Conservation (phyloP, 2,113 vertebrate genomes). For the Tretioscincus oriximinensis region DNA sequence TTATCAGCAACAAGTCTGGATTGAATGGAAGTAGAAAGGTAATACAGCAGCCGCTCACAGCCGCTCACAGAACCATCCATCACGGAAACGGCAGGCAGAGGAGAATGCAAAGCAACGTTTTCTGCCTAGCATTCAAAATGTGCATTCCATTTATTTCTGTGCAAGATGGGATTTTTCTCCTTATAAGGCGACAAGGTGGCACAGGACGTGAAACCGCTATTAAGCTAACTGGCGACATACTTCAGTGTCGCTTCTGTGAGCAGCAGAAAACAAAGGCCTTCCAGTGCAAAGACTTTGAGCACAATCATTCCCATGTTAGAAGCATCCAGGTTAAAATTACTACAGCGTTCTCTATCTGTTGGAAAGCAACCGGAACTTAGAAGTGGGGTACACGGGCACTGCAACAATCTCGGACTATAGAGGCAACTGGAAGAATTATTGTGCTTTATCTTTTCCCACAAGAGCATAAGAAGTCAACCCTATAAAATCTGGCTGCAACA, state of each 20-base stretch:
- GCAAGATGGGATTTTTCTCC: not conserved
- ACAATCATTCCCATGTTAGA: not conserved
- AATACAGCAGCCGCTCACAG: constrained; percentile 5
- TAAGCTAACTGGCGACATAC: too few relatives aligned
- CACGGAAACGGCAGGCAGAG: not conserved
- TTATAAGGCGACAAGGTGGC: not conserved
- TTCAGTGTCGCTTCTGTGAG: not conserved
- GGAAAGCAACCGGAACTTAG: not conserved
- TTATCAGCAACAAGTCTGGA: not conserved
- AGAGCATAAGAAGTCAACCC: too few relatives aligned
- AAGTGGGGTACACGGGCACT: not conserved
- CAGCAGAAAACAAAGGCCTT: not conserved
- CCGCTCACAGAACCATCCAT: not conserved
- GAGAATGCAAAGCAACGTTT: constrained; percentile 4
- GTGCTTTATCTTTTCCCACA: not conserved
- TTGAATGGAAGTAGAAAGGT: constrained; percentile 18
- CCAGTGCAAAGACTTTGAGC: not conserved
- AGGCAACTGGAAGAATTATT: not conserved
- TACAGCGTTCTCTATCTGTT: not conserved
- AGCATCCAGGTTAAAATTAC: not conserved
- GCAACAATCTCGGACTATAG: not conserved
- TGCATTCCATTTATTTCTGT: not conserved
- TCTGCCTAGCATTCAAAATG: not conserved
- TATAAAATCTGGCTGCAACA: too few relatives aligned
- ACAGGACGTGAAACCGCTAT: not conserved